A percentile compares a stretch with the other conserved stretches of the same genome.
Conservation (phyloP, 1,140 invertebrate genomes). For the Stenopsyche tienmushanensis region DNA sequence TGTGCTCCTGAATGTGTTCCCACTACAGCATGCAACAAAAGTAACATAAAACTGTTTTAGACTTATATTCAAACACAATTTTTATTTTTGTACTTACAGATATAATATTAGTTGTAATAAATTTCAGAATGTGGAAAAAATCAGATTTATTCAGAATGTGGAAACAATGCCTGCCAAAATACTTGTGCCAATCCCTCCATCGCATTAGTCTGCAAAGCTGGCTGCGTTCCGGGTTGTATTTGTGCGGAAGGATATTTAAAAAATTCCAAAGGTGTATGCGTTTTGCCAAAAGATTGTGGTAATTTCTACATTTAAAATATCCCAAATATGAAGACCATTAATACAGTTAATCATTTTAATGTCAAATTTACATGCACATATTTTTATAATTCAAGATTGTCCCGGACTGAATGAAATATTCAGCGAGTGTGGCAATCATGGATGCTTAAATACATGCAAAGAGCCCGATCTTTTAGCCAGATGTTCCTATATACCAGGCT, state of each 20-base stretch:
- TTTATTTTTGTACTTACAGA: too few species aligned
- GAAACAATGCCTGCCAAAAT: constrained; percentile 9
- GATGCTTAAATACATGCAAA: constrained; percentile 13
- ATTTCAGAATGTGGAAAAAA: constrained; percentile 1
- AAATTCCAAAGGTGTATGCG: constrained; percentile 17
- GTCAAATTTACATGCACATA: not conserved
- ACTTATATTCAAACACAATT: too few species aligned
- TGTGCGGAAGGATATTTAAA: constrained; percentile 23
- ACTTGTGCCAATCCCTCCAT: not conserved
- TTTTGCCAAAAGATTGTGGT: constrained; percentile 21
- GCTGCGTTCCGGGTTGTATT: constrained; percentile 17
- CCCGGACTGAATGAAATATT: constrained; percentile 8
- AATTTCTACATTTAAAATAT: not conserved
- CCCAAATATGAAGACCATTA: not conserved
- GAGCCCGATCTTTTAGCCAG: constrained; percentile 1
- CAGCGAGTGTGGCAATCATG: constrained; percentile 17
- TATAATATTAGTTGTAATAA: not conserved
- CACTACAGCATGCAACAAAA: too few species aligned
- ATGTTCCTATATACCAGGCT: constrained; percentile 12
- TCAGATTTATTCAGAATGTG: constrained; percentile 18
- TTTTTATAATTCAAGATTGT: constrained; percentile 2
- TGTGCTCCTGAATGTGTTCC: too few species aligned
- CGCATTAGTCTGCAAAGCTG: constrained; percentile 1
- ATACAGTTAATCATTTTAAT: too few species aligned
- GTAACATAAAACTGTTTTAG: too few species aligned